phyloP scores from a whole-genome alignment of 2,888 invertebrate genomes.

The Acronicta alni region DNA sequence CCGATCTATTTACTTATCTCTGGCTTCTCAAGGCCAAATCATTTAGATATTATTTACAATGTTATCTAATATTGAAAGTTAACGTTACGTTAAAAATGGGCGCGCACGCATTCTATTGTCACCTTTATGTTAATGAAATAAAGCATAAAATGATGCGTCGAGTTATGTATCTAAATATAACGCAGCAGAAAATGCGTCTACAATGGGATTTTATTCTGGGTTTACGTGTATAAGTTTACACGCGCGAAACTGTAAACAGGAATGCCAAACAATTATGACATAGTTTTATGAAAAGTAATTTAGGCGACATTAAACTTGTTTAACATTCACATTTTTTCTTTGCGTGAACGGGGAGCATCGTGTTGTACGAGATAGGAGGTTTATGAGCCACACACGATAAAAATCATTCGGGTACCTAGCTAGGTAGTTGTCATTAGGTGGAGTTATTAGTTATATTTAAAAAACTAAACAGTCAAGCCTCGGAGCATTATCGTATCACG shows the following conservation, averaged over 20 bases:
- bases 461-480: conserved; percentile 1
- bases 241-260: conserved; percentile 37
- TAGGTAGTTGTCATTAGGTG: too few relatives aligned
- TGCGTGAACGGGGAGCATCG: not conserved
- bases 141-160: conserved; percentile 29
- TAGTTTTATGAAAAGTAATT: conserved; percentile 25
- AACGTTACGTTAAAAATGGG: conserved; percentile 26
- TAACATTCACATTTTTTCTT: conserved; percentile 6
- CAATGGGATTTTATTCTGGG: conserved; percentile 47
- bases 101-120: conserved; percentile 27
- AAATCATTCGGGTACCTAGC: too few relatives aligned
- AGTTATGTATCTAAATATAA: conserved; percentile 48
- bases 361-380: conserved; percentile 3
- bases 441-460: not conserved
- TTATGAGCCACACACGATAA: not conserved
- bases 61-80: conserved; percentile 64
- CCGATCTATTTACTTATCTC: conserved; percentile 69
- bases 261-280: conserved; percentile 21
- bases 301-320: conserved; percentile 22
- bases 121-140: conserved; percentile 37
- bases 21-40: conserved; percentile 69
- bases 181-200: conserved; percentile 45
- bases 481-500: conserved; percentile 38
- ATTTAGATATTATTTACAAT: conserved; percentile 71
- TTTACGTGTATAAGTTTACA: conserved; percentile 27